phyloP scores from a whole-genome alignment of 2,113 vertebrate genomes.

The Neodon shergylaensis region DNA sequence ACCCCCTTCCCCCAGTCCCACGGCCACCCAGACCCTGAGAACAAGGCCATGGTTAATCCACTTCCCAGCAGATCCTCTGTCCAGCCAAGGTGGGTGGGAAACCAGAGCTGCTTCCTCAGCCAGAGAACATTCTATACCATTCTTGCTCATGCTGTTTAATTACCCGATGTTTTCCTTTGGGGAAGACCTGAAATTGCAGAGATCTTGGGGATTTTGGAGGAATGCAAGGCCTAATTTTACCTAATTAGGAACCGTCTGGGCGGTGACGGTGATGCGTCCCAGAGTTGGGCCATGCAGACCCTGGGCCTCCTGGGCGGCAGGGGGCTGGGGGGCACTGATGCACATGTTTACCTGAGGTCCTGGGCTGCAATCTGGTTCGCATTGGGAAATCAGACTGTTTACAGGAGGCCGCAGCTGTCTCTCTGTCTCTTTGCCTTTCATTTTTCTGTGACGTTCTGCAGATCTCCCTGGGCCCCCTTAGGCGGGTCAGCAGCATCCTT shows the following conservation, averaged over 20 bases:
- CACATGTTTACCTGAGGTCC: constrained; percentile 67
- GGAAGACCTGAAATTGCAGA: constrained; percentile 61
- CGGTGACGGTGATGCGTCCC: constrained; percentile 61
- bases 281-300: constrained; percentile 59
- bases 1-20: background rate
- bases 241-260: constrained; percentile 64
- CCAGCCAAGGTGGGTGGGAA: constrained; percentile 23
- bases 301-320: constrained; percentile 56
- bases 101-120: background rate
- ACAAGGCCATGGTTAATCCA: background rate
- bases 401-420: constrained; percentile 11
- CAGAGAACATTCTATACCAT: constrained; percentile 38
- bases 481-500: background rate
- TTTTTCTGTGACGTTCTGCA: constrained; percentile 40
- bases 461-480: background rate
- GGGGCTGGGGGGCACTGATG: constrained; percentile 7
- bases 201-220: constrained; percentile 65
- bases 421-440: background rate
- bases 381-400: constrained; percentile 69
- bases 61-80: background rate
- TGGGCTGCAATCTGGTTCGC: constrained; percentile 67
- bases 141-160: constrained; percentile 40
- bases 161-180: constrained; percentile 58
- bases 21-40: background rate
- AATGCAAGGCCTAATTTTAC: constrained; percentile 63